These are phyloP conservation scores for Drosophila equinoxialis DNA, from an alignment of 1,140 invertebrate species.

Conservation along the genomic window DNA sequence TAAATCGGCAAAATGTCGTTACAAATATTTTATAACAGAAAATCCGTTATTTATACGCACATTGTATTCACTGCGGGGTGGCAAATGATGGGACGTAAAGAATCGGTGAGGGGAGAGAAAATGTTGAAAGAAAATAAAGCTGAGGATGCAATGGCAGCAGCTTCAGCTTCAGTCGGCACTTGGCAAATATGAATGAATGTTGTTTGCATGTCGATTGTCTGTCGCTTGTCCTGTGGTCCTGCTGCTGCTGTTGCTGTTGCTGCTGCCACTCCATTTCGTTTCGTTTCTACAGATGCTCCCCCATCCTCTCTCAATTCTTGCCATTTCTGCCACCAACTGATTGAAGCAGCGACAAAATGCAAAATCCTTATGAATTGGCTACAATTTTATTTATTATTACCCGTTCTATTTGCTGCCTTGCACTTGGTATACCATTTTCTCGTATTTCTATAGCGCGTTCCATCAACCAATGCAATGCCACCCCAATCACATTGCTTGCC, in stretches of 20 bases:
- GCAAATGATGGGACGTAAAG: conserved; percentile 13
- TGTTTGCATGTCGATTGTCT: conserved; percentile 63
- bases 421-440: conserved; percentile 23
- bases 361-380: conserved; percentile 81
- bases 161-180: conserved; percentile 56
- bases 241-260: not conserved
- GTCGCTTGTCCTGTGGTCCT: conserved; percentile 33
- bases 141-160: conserved; percentile 9
- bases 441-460: conserved; percentile 28
- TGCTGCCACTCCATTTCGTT: not conserved
- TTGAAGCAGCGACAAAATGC: conserved; percentile 66
- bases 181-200: conserved; percentile 80
- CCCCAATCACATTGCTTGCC: not conserved
- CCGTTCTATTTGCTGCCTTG: conserved; percentile 63
- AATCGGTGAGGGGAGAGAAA: not conserved
- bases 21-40: conserved; percentile 80
- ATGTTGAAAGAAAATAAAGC: conserved; percentile 44
- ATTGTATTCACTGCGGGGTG: conserved; percentile 50
- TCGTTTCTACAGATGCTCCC: not conserved
- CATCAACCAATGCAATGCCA: conserved; percentile 1
- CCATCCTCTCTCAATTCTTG: not conserved
- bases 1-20: conserved; percentile 78
- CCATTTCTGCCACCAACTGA: conserved; percentile 23
- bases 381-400: conserved; percentile 81
- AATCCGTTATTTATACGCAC: conserved; percentile 80